A percentile compares a stretch with the other conserved stretches of the same genome.
Conservation (phyloP, 1,140 invertebrate species). For the Drosophila pruinosa region DNA sequence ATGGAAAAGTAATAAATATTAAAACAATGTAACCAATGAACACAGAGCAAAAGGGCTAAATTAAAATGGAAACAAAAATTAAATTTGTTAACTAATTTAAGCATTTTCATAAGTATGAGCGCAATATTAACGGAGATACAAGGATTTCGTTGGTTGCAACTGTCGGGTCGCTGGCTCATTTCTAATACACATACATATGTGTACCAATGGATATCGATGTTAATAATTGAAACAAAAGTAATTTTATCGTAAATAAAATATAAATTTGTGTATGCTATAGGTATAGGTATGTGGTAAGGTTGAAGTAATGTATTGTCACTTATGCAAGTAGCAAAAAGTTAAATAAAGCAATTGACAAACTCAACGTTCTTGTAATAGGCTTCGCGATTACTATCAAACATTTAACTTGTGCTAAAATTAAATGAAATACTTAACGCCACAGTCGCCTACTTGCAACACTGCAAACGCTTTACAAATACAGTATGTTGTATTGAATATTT, state of each 20-base stretch:
- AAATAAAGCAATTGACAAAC: conserved; percentile 6
- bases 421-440: conserved; percentile 30
- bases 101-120: conserved; percentile 48
- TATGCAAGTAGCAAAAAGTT: conserved; percentile 3
- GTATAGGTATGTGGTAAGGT: conserved; percentile 3
- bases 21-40: background rate
- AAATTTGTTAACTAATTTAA: background rate
- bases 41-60: conserved; percentile 3
- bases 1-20: conserved; percentile 8
- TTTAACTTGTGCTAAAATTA: conserved; percentile 38
- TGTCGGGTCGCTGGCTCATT: conserved; percentile 15
- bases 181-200: background rate
- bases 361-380: conserved; percentile 10
- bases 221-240: background rate
- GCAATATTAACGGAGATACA: conserved; percentile 57
- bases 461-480: conserved; percentile 17
- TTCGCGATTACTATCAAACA: conserved; percentile 23
- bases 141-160: conserved; percentile 38
- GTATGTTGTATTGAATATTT: background rate
- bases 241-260: background rate
- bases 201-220: background rate
- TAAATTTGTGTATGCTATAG: conserved; percentile 4
- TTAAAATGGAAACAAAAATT: background rate
- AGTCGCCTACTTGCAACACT: conserved; percentile 29
- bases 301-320: conserved; percentile 10